phyloP scores from a whole-genome alignment of 2,888 invertebrate genomes.

The Latrodectus hesperus region DNA sequence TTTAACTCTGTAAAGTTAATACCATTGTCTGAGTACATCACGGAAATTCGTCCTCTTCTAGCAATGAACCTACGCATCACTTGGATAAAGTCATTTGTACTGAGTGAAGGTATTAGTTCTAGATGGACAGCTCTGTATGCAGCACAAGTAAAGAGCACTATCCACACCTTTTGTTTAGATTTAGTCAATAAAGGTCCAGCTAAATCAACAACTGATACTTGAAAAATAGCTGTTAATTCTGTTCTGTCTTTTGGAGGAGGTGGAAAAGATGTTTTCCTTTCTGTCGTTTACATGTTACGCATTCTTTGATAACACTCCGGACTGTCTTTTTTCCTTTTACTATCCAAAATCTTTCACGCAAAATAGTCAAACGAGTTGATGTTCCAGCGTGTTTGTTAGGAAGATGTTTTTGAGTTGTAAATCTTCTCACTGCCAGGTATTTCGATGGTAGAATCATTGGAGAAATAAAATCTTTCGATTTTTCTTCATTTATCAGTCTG shows the following conservation, averaged over 20 bases:
- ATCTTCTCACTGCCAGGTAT: neutral
- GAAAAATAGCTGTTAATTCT: constrained; percentile 13
- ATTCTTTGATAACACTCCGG: constrained; percentile 1
- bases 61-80: too few species aligned
- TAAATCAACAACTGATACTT: constrained; percentile 38
- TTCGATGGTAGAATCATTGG: too few species aligned
- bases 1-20: too few species aligned
- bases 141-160: too few species aligned
- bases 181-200: constrained; percentile 54
- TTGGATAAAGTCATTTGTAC: too few species aligned
- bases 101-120: too few species aligned
- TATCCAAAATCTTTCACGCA: constrained; percentile 26
- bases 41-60: too few species aligned
- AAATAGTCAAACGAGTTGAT: constrained; percentile 4
- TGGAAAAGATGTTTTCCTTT: constrained; percentile 18
- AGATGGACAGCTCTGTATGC: too few species aligned
- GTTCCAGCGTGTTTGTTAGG: constrained; percentile 1
- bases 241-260: constrained; percentile 38
- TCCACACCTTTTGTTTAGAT: too few species aligned
- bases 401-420: constrained; percentile 10
- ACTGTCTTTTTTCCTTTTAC: neutral
- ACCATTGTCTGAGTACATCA: too few species aligned
- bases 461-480: too few species aligned
- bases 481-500: constrained; percentile 23
- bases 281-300: constrained; percentile 9